Evolutionary conservation across 2,113 vertebrate genomes (phyloP), one percentile per base, ranked within the genome.

Genomic region (Nettapus auritus): DNA sequence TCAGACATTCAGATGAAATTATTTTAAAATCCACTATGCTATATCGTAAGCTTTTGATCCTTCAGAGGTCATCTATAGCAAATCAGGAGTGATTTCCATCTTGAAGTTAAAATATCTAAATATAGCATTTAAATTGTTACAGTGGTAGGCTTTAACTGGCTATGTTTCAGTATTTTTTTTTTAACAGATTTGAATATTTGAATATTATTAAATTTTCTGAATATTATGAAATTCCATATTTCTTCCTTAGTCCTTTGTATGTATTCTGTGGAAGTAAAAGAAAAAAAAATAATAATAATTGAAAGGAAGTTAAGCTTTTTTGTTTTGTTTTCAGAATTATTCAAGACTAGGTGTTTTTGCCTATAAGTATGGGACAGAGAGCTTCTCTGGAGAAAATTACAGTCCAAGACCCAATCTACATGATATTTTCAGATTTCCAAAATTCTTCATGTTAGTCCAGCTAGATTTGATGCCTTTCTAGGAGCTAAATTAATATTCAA

Each of bases 291-390:
- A n/a, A n/a, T n/a, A n/a, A 26, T 2, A 33, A 21, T 2, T 44
- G 3, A 6, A 87, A 89, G 46, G 50, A 70, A 82, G 5, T 50
- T 56, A 29, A 44, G 12, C 11, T 44, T 82, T 82, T 48, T 34
- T 42, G 4, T 7, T 67, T 77, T 82, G 29, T 8, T 62, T 77
- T 83, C 20, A 48, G 38, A 40, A 14, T 73, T 92, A 59, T 52
- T 68, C 5, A 8, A 19, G 28, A 31, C 34, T 62, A 14, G 8
- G 4, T 31, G 9, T 29, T 33, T 13, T 53, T 38, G 3, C 1
- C 1, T 38, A 18, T 42, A 4, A 48, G 2, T 48, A 57, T 2
- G 34, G 8, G 22, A n/a, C 4, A 28, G 3, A 69, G 22, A 46
- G 5, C 3, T 86, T 52, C 26, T 83, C 34, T 57, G 12, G 7